Conservation (phyloP, 2,888 invertebrate species). For the Standfussiana lucernea region DNA sequence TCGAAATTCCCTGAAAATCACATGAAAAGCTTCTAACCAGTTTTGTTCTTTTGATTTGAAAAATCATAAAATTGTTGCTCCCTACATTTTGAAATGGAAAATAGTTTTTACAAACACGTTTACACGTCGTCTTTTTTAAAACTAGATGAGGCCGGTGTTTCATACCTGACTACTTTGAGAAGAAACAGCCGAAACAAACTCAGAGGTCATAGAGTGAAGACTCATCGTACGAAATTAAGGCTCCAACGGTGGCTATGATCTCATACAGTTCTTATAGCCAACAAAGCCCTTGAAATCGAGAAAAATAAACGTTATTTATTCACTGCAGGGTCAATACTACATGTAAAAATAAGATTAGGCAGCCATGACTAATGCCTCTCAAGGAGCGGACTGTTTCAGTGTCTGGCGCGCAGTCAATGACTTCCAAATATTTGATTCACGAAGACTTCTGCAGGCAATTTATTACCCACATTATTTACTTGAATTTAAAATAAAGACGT, state of each 20-base stretch:
- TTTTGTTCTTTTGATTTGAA: neutral
- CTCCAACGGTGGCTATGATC: conserved; percentile 7
- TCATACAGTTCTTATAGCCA: conserved; percentile 22
- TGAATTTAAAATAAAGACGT: conserved; percentile 46
- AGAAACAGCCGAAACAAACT: no score
- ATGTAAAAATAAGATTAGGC: conserved; percentile 61
- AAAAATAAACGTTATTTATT: conserved; percentile 53
- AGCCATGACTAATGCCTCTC: conserved; percentile 63
- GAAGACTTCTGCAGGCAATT: conserved; percentile 43
- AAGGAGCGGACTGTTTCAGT: conserved; percentile 54
- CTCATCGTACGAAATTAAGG: neutral
- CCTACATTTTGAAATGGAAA: neutral
- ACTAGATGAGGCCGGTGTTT: no score
- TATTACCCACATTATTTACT: conserved; percentile 42
- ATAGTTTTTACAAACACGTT: no score
- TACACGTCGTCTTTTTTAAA: no score
- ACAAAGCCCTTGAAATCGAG: conserved; percentile 53
- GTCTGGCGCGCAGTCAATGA: conserved; percentile 62
- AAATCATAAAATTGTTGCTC: neutral
- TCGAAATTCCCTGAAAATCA: neutral
- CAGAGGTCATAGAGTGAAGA: no score
- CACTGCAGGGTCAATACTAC: conserved; percentile 52
- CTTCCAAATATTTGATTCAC: conserved; percentile 61
- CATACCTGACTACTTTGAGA: no score
- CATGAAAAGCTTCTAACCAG: neutral